A percentile compares a stretch with the other conserved stretches of the same genome.
These are phyloP conservation scores for Polydesmus complanatus DNA, from an alignment of 2,888 invertebrate genomes.

Conservation along the genomic window DNA sequence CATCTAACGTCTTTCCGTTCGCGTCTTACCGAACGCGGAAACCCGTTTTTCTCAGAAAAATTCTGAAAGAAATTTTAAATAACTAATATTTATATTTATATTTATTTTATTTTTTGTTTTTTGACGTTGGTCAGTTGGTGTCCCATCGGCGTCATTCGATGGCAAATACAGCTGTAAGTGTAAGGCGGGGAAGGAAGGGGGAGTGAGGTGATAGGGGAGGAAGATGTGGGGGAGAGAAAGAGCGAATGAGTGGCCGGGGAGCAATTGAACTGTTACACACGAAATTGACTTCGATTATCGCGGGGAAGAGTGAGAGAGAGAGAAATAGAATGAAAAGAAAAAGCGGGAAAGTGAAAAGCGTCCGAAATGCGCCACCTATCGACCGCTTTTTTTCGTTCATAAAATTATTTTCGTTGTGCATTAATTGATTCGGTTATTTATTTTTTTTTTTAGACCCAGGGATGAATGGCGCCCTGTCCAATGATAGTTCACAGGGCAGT, in stretches of 20 bases:
- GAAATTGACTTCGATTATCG: background rate
- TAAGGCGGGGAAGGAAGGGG: too few species aligned
- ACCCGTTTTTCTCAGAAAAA: too few species aligned
- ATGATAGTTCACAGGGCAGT: conserved; percentile 47
- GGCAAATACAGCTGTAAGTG: too few species aligned
- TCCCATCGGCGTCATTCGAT: background rate
- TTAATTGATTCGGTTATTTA: conserved; percentile 1
- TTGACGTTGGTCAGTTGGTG: background rate
- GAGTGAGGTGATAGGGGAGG: too few species aligned
- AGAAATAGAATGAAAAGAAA: background rate
- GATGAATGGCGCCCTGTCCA: conserved; percentile 46
- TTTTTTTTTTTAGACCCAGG: conserved; percentile 41
- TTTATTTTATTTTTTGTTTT: background rate
- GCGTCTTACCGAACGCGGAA: too few species aligned
- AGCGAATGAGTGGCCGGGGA: background rate
- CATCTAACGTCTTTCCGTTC: too few species aligned
- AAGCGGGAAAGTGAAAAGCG: background rate
- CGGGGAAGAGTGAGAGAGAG: too few species aligned
- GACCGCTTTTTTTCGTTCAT: background rate
- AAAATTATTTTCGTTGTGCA: background rate
- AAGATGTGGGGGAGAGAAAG: too few species aligned
- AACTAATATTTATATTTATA: too few species aligned
- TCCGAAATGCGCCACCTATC: background rate
- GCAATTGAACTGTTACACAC: background rate
- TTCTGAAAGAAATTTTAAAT: too few species aligned